Base-by-base conservation (phyloP, 2,888 invertebrate species). In the Petrophora chlorosata region DNA sequence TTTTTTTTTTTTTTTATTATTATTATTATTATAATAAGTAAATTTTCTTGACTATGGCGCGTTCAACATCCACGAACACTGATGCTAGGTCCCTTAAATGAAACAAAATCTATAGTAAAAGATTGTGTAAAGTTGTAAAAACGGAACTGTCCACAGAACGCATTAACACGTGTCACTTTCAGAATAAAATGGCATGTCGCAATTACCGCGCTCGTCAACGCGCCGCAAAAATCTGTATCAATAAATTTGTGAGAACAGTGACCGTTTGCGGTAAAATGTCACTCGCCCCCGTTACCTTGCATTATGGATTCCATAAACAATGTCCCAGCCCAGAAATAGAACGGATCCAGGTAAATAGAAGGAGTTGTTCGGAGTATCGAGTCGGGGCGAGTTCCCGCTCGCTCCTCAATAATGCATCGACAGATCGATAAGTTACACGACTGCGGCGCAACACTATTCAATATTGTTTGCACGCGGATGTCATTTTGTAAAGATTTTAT, bases 271-370 rank as follows among this genome's bases (percentile, higher is more conserved):
- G 63, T 73, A 62, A 82, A 82, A 82, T 82, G 80, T 78, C 83
- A 77, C 70, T 67, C 61, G 66, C 61, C 64, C 63, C 63, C 61
- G 65, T 59, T 67, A 61, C 61, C 56, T 52, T 63, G 65, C 78
- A 86, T 87, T 82, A 85, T 71, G 70, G 67, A 85, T 81, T 84
- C 83, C 82, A 86, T 85, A 86, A 85, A 84, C 85, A 85, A 82
- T 80, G 79, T 70, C 65, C 69, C 65, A 55, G 69, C 67, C 72
- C 78, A 76, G 77, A 82, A 87, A 87, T 86, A 86, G 79, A 74
- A 69, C 67, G 55, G 65, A 67, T 70, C 59, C 71, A 64, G 74
- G 79, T 78, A 82, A 81, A 82, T 70, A 76, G 59, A 59, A 70
- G 66, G 61, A 73, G 70, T 65, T 63, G 70, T 65, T 54, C 65